Evolutionary conservation across 2,888 invertebrate genomes (phyloP), one percentile per base, ranked within the genome.

Genomic region (Homarus gammarus): DNA sequence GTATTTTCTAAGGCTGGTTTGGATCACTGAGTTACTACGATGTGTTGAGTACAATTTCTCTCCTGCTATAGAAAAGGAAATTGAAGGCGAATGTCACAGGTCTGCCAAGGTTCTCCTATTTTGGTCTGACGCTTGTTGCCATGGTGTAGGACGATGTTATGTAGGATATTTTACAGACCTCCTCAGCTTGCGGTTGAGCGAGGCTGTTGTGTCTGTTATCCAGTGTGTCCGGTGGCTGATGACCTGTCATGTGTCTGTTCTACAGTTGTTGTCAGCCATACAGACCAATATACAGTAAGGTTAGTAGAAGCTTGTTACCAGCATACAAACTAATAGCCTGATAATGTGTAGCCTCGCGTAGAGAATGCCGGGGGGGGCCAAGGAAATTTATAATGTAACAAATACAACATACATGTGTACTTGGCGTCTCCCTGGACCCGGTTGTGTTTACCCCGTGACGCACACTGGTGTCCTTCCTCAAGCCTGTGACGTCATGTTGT

Each of bases 121-220:
- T 18, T 70, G 83, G 40, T 44, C 44, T 83, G 70, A 70, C 44
- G 72, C 83, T 83, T 83, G 83, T 83, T 72, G 83, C 83, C 83
- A 40, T 70, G 70, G 72, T 22, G 68, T 68, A 68, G 68, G 82
- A 82, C 38, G 22, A n/a, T 75, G n/a, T 44, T 75, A 75, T 22
- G 44, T 40, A 79, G 78, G 56, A 56, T 79, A 56, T 33, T 36
- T 75, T 31, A 33, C 27, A 33, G 51, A 77, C 51, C 31, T 12
- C 44, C 44, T 56, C 40, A 56, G 56, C 78, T 36, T 51, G 56
- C 31, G 36, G 49, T 51, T 77, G 77, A 31, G 77, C 56, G 77
- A 49, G 77, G 49, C 10, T 77, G 77, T 77, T 51, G 51, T 56
- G 56, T 77, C 6, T 51, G 31, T 77, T 77, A 33, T n/a, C 38